Evolutionary conservation across 1,140 invertebrate species (phyloP), one percentile per base, ranked within the genome.

Genomic region (Zaprionus nigranus): DNA sequence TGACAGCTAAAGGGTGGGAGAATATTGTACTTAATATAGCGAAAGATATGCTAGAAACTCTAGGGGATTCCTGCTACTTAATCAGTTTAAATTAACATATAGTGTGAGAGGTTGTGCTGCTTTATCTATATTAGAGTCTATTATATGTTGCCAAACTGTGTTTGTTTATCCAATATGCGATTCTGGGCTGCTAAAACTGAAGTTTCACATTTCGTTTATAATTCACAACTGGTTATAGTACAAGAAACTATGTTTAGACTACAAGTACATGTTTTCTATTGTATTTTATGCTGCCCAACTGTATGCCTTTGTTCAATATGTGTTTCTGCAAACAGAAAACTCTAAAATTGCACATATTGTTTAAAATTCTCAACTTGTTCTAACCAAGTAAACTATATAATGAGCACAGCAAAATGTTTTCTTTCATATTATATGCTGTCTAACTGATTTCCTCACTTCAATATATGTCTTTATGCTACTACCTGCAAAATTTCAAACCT

Each of bases 1-100:
- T 28, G 63, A 65, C 49, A 57, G 61, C 49, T 40, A 51, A 46
- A 24, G n/a, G 60, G 17, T 26, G 58, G 13, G 13, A 51, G 20
- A 51, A 51, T 20, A 51, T 51, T 51, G 12, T 51, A 20, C 7
- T 51, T 51, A 56, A 54, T 64, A 64, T 20, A 36, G 9, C 12
- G 17, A 51, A 51, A 51, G 46, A 51, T 51, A 51, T 51, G 17
- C 17, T 13, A 12, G n/a, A 11, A 11, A 22, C 46, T 51, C 46
- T 11, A 51, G 46, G 46, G 20, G 1, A 51, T 17, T 17, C n/a
- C 5, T 17, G n/a, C 13, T 9, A 46, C n/a, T 46, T 17, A 46
- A n/a, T 46, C 40, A 46, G 40, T 17, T 46, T 2, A 46, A 17
- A 46, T 17, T 46, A 46, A 20, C n/a, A 17, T 46, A 17, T 9